phyloP scores from a whole-genome alignment of 2,888 invertebrate species.

The Drosophila picticornis region DNA sequence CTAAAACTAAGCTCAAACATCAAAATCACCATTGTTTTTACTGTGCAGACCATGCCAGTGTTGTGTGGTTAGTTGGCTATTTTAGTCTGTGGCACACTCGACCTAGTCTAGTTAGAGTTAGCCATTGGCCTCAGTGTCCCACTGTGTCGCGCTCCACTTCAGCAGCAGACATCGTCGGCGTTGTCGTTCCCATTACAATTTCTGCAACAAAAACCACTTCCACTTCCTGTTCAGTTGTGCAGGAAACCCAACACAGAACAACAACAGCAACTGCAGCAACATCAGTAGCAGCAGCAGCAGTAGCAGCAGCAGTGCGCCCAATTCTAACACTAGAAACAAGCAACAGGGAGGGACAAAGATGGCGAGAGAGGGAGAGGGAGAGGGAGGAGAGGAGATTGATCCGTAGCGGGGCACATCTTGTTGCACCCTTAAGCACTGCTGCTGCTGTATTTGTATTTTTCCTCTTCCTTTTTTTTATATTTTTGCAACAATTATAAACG shows the following conservation, averaged over 20 bases:
- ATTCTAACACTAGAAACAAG: conserved; percentile 64
- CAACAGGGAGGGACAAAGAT: conserved; percentile 1
- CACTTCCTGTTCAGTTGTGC: conserved; percentile 69
- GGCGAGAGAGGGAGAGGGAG: background rate
- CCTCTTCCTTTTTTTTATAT: background rate
- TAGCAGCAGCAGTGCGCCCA: conserved; percentile 24
- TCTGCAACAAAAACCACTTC: conserved; percentile 69
- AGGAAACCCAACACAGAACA: conserved; percentile 43
- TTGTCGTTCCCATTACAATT: conserved; percentile 48
- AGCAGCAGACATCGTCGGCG: conserved; percentile 9
- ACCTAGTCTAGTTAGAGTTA: conserved; percentile 19
- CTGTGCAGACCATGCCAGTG: no score
- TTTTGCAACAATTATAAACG: conserved; percentile 66
- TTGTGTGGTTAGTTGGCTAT: conserved; percentile 1
- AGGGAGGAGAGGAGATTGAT: conserved; percentile 15
- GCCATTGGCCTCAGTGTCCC: conserved; percentile 21
- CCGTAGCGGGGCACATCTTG: conserved; percentile 39
- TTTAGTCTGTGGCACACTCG: conserved; percentile 8
- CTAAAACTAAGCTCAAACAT: background rate
- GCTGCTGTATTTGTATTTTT: conserved; percentile 53
- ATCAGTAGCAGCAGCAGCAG: conserved; percentile 7
- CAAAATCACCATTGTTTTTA: background rate
- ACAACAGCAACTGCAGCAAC: conserved; percentile 18
- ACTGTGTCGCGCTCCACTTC: conserved; percentile 59
- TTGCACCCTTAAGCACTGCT: conserved; percentile 48